These are phyloP conservation scores for Pedetes capensis DNA, from an alignment of 2,113 vertebrate species.

Conservation along the genomic window DNA sequence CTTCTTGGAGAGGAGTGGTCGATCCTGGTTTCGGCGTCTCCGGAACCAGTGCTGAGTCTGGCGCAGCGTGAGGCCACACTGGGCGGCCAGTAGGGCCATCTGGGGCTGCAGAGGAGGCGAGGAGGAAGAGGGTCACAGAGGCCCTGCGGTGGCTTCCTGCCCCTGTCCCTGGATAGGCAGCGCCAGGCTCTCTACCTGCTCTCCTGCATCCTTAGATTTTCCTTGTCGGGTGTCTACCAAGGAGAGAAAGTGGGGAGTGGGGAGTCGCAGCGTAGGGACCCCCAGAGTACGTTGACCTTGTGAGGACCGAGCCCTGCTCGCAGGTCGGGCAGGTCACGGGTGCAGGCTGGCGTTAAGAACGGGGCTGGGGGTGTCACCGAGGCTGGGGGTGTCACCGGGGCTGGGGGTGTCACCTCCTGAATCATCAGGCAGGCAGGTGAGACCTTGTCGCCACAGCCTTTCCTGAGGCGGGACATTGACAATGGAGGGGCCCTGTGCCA, in stretches of 20 bases:
- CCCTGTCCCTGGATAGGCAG: not conserved
- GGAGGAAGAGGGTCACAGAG: not conserved
- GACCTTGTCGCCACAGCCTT: too few relatives aligned
- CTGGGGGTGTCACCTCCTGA: too few relatives aligned
- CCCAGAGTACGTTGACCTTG: not conserved
- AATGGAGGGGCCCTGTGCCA: too few relatives aligned
- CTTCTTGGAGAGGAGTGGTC: conserved; percentile 89
- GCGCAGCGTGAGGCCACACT: conserved; percentile 85
- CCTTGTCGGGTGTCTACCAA: not conserved
- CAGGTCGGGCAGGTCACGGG: not conserved
- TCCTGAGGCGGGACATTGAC: too few relatives aligned
- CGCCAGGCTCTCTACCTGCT: not conserved
- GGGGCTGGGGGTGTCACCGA: too few relatives aligned
- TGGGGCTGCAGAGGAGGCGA: conserved; percentile 59
- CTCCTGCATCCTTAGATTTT: not conserved
- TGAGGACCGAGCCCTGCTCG: not conserved
- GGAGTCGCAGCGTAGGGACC: not conserved
- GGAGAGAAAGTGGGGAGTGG: not conserved
- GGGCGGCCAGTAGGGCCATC: conserved; percentile 81
- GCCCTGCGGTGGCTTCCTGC: not conserved
- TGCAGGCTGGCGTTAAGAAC: not conserved
- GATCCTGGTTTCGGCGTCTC: conserved; percentile 87
- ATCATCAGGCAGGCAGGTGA: too few relatives aligned
- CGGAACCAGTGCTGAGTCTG: conserved; percentile 92
- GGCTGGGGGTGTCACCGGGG: too few relatives aligned